phyloP scores from a whole-genome alignment of 1,140 invertebrate genomes.

The silkworm (Bombyx mori) region ASM3026992v2 NC_085125.1:4697501-4698000 shows the following conservation, averaged over 20 bases:
- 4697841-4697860: not conserved
- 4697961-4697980: not conserved
- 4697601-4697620: too few species aligned
- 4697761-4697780: constrained; percentile 8
- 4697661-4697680: too few species aligned
- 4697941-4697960: constrained; percentile 1
- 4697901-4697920: constrained; percentile 2
- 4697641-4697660: too few species aligned
- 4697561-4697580: too few species aligned
- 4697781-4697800: constrained; percentile 12
- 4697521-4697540: too few species aligned
- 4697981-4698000: constrained; percentile 3
- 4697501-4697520: too few species aligned
- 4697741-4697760: not conserved
- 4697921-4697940: constrained; percentile 4
- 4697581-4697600: too few species aligned
- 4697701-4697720: too few species aligned
- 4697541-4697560: too few species aligned
- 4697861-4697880: not conserved
- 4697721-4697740: too few species aligned
- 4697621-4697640: too few species aligned
- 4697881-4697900: constrained; percentile 5
- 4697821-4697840: not conserved
- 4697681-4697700: too few species aligned
- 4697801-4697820: not conserved